A percentile compares a stretch with the other conserved stretches of the same genome.
Conservation (phyloP, 2,113 vertebrate genomes). For the Paradoxurus hermaphroditus region DNA sequence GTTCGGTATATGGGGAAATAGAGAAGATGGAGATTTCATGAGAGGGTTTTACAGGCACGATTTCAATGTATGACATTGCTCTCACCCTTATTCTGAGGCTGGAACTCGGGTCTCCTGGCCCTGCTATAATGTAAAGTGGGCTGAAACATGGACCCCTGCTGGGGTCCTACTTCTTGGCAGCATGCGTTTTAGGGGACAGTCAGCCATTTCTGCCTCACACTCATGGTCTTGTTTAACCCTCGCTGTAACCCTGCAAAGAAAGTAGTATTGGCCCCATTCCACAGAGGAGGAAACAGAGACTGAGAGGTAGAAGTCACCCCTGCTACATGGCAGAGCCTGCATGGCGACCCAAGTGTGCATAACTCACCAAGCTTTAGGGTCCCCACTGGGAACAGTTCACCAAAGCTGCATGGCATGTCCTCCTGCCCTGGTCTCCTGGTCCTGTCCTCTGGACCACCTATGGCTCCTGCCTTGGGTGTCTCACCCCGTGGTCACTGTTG, state of each 20-base stretch:
- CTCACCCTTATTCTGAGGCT: background rate
- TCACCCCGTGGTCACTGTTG: background rate
- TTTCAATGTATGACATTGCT: accelerated
- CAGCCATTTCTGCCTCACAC: background rate
- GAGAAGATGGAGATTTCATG: accelerated
- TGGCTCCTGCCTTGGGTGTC: background rate
- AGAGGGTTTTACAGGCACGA: background rate
- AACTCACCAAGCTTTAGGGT: accelerated
- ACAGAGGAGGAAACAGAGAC: background rate
- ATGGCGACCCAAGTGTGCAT: no score
- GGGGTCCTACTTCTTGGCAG: background rate
- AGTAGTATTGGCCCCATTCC: background rate
- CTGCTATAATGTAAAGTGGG: background rate
- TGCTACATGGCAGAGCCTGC: background rate
- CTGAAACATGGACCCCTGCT: background rate
- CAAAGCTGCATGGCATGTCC: background rate
- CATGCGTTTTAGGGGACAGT: no score
- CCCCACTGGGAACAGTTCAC: background rate
- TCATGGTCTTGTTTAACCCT: background rate
- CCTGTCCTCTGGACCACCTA: background rate
- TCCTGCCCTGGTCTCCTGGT: background rate
- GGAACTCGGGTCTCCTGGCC: background rate
- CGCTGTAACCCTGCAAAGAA: background rate
- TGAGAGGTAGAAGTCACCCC: background rate
- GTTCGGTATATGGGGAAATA: background rate